Evolutionary conservation across 2,888 invertebrate genomes (phyloP).

Genomic region (Loripinus fragilis): DNA sequence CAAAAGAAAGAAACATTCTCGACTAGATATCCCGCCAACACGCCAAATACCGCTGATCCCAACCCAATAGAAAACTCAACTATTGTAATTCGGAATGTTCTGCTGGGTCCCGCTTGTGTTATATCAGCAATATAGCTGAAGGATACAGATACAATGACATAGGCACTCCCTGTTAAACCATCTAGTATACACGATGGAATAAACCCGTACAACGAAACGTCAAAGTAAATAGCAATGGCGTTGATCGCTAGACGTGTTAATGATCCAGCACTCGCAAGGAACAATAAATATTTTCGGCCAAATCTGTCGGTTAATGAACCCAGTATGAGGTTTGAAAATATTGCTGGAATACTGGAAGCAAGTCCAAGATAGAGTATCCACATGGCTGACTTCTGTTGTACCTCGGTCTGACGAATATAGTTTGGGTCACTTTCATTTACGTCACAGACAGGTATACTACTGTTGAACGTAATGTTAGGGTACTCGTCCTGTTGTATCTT

Average conservation of each 20-base stretch:
- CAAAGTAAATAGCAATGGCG: conserved; percentile 45
- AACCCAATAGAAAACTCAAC: conserved; percentile 21
- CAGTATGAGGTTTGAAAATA: conserved; percentile 21
- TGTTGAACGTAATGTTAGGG: too few species aligned
- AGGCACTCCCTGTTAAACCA: conserved; percentile 37
- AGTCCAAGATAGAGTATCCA: conserved; percentile 29
- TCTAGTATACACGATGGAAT: conserved; percentile 43
- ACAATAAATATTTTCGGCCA: conserved; percentile 52
- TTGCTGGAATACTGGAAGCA: conserved; percentile 26
- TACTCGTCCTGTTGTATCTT: too few species aligned
- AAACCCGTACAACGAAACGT: conserved; percentile 36
- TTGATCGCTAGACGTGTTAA: conserved; percentile 24
- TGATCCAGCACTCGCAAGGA: conserved; percentile 43
- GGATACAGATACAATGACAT: conserved; percentile 13
- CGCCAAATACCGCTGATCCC: background rate
- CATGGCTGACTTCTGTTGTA: background rate
- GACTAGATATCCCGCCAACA: conserved; percentile 26
- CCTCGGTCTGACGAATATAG: background rate
- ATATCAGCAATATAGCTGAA: conserved; percentile 38
- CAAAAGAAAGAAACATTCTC: background rate
- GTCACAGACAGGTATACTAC: too few species aligned
- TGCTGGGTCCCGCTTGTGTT: conserved; percentile 21
- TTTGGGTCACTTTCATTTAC: too few species aligned
- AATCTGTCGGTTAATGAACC: conserved; percentile 47
- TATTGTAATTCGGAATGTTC: conserved; percentile 25